These are phyloP conservation scores for Rhynchopsitta pachyrhyncha DNA, from an alignment of 2,113 vertebrate genomes.

Conservation along the genomic window DNA sequence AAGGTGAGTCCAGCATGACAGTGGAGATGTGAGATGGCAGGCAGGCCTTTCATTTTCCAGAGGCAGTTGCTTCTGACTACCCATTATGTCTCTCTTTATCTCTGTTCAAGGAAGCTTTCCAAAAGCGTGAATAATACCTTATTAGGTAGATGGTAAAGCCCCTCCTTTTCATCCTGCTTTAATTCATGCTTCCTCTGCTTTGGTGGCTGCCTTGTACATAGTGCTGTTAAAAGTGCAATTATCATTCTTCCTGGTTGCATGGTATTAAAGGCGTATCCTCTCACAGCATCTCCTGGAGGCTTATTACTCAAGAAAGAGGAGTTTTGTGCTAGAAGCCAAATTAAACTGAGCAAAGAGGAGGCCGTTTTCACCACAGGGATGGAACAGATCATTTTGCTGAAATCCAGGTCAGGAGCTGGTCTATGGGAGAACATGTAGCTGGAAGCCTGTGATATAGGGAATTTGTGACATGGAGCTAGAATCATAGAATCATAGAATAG, in stretches of 20 bases:
- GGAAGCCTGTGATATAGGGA: background rate
- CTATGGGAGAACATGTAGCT: background rate
- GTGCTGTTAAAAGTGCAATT: conserved; percentile 55
- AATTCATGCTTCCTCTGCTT: conserved; percentile 59
- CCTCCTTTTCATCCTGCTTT: conserved; percentile 47
- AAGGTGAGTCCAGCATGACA: background rate
- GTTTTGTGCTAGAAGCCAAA: background rate
- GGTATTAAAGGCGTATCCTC: conserved; percentile 60
- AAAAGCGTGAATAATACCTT: conserved; percentile 59
- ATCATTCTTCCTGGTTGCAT: conserved; percentile 61
- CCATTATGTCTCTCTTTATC: conserved; percentile 5
- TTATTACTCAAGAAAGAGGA: conserved; percentile 40
- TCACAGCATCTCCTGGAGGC: conserved; percentile 28
- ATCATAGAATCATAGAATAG: too few species aligned
- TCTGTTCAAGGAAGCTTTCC: conserved; percentile 7
- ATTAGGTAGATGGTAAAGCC: conserved; percentile 34
- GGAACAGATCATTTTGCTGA: background rate
- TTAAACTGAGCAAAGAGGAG: conserved; percentile 26
- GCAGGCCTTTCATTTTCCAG: background rate
- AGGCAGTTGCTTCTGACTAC: background rate
- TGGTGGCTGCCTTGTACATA: conserved; percentile 49
- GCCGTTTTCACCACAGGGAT: conserved; percentile 6
- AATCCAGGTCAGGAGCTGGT: background rate
- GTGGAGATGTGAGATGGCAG: background rate
- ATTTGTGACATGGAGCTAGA: background rate